Percentiles rank a stretch among this genome's conserved stretches.
Conservation (phyloP, 1,140 invertebrate genomes). For the Drosophila parvula region DNA sequence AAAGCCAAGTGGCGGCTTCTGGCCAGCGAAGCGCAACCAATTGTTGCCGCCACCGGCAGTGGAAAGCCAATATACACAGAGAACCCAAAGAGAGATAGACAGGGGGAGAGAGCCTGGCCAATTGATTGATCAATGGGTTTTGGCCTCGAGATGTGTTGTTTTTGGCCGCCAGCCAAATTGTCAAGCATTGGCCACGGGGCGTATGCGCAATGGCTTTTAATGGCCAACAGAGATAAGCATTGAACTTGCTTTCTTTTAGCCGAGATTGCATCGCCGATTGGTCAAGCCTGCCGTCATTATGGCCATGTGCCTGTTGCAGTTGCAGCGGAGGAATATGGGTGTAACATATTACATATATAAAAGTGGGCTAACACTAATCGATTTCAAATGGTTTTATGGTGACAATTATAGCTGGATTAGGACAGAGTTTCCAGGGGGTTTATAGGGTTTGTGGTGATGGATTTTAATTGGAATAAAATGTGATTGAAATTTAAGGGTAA, state of each 20-base stretch:
- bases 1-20: slow-evolving; percentile 37
- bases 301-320: slow-evolving; percentile 55
- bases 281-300: slow-evolving; percentile 53
- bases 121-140: slow-evolving; percentile 76
- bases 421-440: neutral
- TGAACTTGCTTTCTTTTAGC: slow-evolving; percentile 65
- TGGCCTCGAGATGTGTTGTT: slow-evolving; percentile 43
- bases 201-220: slow-evolving; percentile 73
- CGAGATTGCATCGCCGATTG: slow-evolving; percentile 16
- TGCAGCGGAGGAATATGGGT: neutral
- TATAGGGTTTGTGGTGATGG: neutral
- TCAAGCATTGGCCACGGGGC: slow-evolving; percentile 50
- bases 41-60: slow-evolving; percentile 47
- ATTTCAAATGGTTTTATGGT: slow-evolving; percentile 26
- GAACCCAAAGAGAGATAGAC: neutral
- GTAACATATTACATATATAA: neutral
- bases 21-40: slow-evolving; percentile 67
- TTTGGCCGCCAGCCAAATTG: slow-evolving; percentile 70
- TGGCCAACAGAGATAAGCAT: slow-evolving; percentile 62
- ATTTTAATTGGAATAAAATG: neutral
- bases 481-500: neutral
- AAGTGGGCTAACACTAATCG: slow-evolving; percentile 23
- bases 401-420: slow-evolving; percentile 29
- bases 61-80: slow-evolving; percentile 10
- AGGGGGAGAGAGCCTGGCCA: slow-evolving; percentile 11